Evolutionary conservation across 2,113 vertebrate genomes (phyloP).

Genomic region (Hystrix brachyura): DNA sequence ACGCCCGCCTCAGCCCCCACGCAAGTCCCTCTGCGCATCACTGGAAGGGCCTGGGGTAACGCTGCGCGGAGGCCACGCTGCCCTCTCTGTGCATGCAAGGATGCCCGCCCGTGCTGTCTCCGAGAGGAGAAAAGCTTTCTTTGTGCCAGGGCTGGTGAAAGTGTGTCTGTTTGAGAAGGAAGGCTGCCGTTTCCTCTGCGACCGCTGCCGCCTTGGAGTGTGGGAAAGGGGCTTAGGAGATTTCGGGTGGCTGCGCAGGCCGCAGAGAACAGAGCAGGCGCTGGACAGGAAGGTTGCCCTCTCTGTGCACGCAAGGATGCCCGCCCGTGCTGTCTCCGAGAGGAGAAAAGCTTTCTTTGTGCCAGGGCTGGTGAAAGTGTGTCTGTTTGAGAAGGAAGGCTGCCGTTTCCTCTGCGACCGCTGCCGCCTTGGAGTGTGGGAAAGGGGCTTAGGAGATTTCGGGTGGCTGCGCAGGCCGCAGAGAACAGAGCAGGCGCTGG

Average conservation of each 20-base stretch:
- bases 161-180: slow-evolving; percentile 44
- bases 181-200: slow-evolving; percentile 48
- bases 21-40: neutral
- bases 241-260: neutral
- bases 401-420: slow-evolving; percentile 25
- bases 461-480: neutral
- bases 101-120: neutral
- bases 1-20: neutral
- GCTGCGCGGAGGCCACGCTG: neutral
- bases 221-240: slow-evolving; percentile 24
- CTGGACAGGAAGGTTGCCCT: neutral
- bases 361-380: slow-evolving; percentile 22
- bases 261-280: neutral
- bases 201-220: neutral
- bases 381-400: slow-evolving; percentile 48
- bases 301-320: neutral
- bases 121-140: slow-evolving; percentile 66
- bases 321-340: neutral
- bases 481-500: neutral
- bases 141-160: slow-evolving; percentile 60
- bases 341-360: slow-evolving; percentile 74
- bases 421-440: slow-evolving; percentile 31
- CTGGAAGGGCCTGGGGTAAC: neutral
- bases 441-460: neutral
- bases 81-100: neutral